Conservation (phyloP, 2,888 invertebrate species). For the Macropis europaea region DNA sequence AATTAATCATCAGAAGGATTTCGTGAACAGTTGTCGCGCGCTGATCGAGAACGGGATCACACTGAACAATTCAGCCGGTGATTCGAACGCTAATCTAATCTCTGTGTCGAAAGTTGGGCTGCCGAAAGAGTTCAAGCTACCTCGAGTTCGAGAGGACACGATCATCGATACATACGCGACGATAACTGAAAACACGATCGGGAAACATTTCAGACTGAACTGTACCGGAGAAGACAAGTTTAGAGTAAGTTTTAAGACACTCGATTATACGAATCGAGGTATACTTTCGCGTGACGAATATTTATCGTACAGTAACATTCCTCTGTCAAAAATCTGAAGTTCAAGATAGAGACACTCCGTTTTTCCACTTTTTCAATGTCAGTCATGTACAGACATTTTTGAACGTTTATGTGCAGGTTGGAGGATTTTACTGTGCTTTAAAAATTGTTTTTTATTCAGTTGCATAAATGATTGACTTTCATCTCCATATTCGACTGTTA, state of each 20-base stretch:
- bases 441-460: too few relatives aligned
- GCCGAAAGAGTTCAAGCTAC: background rate
- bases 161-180: background rate
- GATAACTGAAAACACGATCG: background rate
- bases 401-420: too few relatives aligned
- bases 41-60: conserved; percentile 26
- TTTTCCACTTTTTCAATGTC: too few relatives aligned
- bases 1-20: background rate
- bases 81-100: background rate
- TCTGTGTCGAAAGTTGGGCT: background rate
- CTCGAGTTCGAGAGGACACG: background rate
- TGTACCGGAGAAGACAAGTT: background rate
- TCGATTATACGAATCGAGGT: too few relatives aligned
- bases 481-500: too few relatives aligned
- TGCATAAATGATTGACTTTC: too few relatives aligned
- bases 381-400: too few relatives aligned
- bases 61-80: background rate
- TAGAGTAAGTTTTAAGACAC: conserved; percentile 31
- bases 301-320: too few relatives aligned
- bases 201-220: background rate
- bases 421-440: too few relatives aligned
- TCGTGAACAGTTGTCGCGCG: conserved; percentile 11
- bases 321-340: too few relatives aligned
- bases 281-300: too few relatives aligned
- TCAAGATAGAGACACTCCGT: too few relatives aligned